Evolutionary conservation across 1,140 invertebrate genomes (phyloP), one percentile per base, ranked within the genome.

Genomic region (Elymnias hypermnestra): DNA sequence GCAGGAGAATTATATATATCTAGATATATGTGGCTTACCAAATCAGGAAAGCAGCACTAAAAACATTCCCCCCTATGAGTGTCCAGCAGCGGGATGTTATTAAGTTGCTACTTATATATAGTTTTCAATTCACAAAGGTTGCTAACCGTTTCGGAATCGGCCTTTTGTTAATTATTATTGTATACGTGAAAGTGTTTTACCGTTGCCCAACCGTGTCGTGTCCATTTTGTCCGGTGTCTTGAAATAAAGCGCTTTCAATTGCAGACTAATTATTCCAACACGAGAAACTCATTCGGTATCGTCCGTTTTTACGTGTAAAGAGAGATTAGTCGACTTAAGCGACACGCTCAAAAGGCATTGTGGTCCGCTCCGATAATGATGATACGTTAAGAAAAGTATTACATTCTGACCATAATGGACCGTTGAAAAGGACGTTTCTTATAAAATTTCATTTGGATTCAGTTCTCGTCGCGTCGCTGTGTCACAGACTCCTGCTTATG

Each of bases 241-340:
- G 73, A 79, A 85, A 83, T 85, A 83, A 85, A 73, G 73, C 77
- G 73, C 78, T 82, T 85, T 82, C 78, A 85, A 85, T 85, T 81
- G 78, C 74, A 83, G 63, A 85, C 81, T 85, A 85, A 85, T 85
- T 85, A 85, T 85, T 74, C 72, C 59, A 67, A 83, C 78, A 85
- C 75, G 81, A 83, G 74, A 79, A 81, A 70, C 76, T 72, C 78
- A 79, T 84, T 82, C 73, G 68, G 66, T 53, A 59, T 58, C 70
- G 65, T 73, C 62, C 70, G 71, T 81, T 82, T 84, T 83, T 74
- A 79, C 68, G 70, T 83, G 76, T 83, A 76, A 75, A 83, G 71
- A 76, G 67, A 85, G 82, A 85, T 85, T 85, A 85, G 78, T 84
- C 55, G 63, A 73, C 65, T 75, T 73, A 66, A 79, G 76, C 68